A percentile compares a stretch with the other conserved stretches of the same genome.
These are phyloP conservation scores for Istiophorus platypterus DNA, from an alignment of 2,113 vertebrate genomes.

Conservation along the genomic window DNA sequence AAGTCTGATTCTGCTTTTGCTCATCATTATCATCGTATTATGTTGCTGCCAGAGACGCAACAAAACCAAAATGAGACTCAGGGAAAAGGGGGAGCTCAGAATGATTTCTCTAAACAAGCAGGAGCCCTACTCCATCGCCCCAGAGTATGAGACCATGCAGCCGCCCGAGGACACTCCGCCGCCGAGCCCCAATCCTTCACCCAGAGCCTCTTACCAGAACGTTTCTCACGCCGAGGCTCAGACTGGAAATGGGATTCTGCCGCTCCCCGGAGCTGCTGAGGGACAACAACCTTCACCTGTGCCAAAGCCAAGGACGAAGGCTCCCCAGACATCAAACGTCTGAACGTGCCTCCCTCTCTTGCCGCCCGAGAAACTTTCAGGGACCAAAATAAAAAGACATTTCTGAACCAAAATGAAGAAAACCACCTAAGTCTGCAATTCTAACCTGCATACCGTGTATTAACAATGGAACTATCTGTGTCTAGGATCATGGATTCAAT, in stretches of 20 bases:
- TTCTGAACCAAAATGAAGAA: background rate
- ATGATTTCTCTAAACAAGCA: slow-evolving; percentile 40
- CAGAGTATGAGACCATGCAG: slow-evolving; percentile 63
- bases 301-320: slow-evolving; percentile 75
- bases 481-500: background rate
- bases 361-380: background rate
- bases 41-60: slow-evolving; percentile 29
- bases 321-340: slow-evolving; percentile 19
- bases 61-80: background rate
- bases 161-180: background rate
- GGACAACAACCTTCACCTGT: slow-evolving; percentile 63
- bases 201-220: slow-evolving; percentile 1
- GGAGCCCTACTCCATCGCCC: background rate
- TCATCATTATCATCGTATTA: slow-evolving; percentile 32
- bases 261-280: background rate
- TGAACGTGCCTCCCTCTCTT: slow-evolving; percentile 18
- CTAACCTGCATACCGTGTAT: background rate
- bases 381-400: background rate
- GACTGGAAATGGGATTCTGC: slow-evolving; percentile 1
- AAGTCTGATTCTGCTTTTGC: slow-evolving; percentile 59
- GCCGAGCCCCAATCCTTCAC: slow-evolving; percentile 11
- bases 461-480: background rate
- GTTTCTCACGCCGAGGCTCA: slow-evolving; percentile 28
- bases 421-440: background rate
- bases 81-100: slow-evolving; percentile 8